Evolutionary conservation across 2,888 invertebrate species (phyloP).

Genomic region (Deilephila porcellus): DNA sequence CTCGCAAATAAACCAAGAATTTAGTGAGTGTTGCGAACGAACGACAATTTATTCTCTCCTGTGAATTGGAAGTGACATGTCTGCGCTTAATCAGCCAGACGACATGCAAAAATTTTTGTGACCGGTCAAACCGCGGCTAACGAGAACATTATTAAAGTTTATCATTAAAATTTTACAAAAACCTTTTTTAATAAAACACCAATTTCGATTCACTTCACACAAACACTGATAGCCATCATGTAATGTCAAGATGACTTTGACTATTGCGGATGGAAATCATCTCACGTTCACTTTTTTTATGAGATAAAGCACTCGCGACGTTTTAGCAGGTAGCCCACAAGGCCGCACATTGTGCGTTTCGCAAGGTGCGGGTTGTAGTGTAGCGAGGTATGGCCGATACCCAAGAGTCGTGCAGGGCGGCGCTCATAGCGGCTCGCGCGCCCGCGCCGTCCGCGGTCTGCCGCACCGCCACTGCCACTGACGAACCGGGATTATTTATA

Average conservation of each 20-base stretch:
- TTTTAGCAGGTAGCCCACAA: constrained; percentile 35
- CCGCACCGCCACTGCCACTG: constrained; percentile 83
- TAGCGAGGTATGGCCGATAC: constrained; percentile 53
- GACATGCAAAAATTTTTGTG: constrained; percentile 53
- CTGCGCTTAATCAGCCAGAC: constrained; percentile 60
- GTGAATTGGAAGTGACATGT: constrained; percentile 63
- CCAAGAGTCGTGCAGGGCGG: constrained; percentile 73
- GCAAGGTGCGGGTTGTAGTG: constrained; percentile 35
- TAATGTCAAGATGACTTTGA: constrained; percentile 44
- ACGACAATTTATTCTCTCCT: constrained; percentile 60
- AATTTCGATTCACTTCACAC: constrained; percentile 28
- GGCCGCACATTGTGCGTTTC: constrained; percentile 34
- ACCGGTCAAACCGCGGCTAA: constrained; percentile 42
- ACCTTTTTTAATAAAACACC: constrained; percentile 36
- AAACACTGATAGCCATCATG: constrained; percentile 36
- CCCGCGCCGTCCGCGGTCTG: constrained; percentile 84
- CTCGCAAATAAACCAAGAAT: constrained; percentile 56
- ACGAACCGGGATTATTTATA: constrained; percentile 82
- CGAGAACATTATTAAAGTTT: constrained; percentile 30
- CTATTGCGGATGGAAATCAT: constrained; percentile 35
- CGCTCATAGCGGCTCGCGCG: constrained; percentile 74
- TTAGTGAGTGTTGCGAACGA: constrained; percentile 52
- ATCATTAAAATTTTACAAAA: constrained; percentile 32
- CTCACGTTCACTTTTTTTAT: constrained; percentile 48
- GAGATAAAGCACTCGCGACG: constrained; percentile 52